Conservation (phyloP, 2,113 vertebrate genomes). For the Theristicus caerulescens region DNA sequence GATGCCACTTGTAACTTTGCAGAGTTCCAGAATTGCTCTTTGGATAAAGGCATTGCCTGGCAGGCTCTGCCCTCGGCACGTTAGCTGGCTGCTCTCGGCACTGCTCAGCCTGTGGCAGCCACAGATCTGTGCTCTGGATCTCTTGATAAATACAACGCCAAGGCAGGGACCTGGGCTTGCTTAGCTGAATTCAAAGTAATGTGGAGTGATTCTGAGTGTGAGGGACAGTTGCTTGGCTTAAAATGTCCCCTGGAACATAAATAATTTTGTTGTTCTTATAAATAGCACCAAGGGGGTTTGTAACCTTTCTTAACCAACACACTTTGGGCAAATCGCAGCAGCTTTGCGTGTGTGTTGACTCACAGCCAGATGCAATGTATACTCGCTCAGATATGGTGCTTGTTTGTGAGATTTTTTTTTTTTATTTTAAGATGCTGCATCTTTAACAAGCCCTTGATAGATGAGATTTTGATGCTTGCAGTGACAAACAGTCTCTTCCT, state of each 20-base stretch:
- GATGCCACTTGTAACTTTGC: not conserved
- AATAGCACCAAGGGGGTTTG: not conserved
- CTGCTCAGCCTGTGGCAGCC: not conserved
- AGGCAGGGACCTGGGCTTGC: not conserved
- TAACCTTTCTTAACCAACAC: not conserved
- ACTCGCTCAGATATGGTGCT: not conserved
- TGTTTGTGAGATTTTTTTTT: not conserved
- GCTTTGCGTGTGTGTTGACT: not conserved
- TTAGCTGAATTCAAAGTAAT: not conserved
- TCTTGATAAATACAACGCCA: not conserved
- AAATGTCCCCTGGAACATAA: not conserved
- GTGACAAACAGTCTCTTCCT: slow-evolving; percentile 87
- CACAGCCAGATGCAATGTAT: not conserved
- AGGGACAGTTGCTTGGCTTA: slow-evolving; percentile 1
- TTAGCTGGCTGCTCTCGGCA: not conserved
- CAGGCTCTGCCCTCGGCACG: not conserved
- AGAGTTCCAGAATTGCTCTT: not conserved
- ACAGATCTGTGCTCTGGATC: not conserved
- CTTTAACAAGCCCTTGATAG: slow-evolving; percentile 72
- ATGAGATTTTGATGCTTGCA: slow-evolving; percentile 73
- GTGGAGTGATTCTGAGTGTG: not conserved
- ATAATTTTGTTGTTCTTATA: not conserved
- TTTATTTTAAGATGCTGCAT: slow-evolving; percentile 44
- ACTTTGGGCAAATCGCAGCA: not conserved
- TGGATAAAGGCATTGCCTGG: not conserved